Percentiles rank a stretch among this genome's conserved stretches.
Evolutionary conservation across 2,888 invertebrate genomes (phyloP).

Genomic region (Cheilosia urbana): DNA sequence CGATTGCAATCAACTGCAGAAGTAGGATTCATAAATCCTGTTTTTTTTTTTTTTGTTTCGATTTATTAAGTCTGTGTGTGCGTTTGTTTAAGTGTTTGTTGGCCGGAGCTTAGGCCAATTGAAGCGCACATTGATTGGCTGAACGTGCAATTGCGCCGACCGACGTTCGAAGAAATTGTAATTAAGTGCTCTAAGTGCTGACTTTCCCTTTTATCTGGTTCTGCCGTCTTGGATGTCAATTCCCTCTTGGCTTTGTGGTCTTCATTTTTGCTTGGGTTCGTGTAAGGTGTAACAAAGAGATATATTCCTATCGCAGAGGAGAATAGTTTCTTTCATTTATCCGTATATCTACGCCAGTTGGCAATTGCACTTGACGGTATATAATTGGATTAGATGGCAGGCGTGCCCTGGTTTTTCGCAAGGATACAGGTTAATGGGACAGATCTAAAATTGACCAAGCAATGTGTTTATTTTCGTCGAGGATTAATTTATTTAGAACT

Average conservation of each 20-base stretch:
- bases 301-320: conserved; percentile 5
- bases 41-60: neutral
- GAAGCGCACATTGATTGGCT: conserved; percentile 8
- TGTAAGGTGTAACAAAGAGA: conserved; percentile 34
- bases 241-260: conserved; percentile 10
- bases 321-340: conserved; percentile 14
- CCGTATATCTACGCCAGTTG: neutral
- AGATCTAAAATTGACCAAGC: conserved; percentile 24
- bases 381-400: conserved; percentile 12
- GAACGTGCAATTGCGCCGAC: conserved; percentile 37
- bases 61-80: neutral
- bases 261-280: neutral
- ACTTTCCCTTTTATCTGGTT: conserved; percentile 8
- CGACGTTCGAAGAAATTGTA: conserved; percentile 54
- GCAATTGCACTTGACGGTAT: conserved; percentile 27
- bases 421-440: conserved; percentile 34
- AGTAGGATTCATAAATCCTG: conserved; percentile 29
- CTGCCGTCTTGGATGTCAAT: conserved; percentile 5
- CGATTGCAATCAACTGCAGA: conserved; percentile 43
- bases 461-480: conserved; percentile 30
- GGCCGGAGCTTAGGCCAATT: conserved; percentile 16
- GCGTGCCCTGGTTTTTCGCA: neutral
- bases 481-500: conserved; percentile 37
- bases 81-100: neutral
- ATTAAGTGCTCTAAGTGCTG: conserved; percentile 43